Evolutionary conservation across 2,113 vertebrate species (phyloP).

Genomic region (Gorsachius goisagi): DNA sequence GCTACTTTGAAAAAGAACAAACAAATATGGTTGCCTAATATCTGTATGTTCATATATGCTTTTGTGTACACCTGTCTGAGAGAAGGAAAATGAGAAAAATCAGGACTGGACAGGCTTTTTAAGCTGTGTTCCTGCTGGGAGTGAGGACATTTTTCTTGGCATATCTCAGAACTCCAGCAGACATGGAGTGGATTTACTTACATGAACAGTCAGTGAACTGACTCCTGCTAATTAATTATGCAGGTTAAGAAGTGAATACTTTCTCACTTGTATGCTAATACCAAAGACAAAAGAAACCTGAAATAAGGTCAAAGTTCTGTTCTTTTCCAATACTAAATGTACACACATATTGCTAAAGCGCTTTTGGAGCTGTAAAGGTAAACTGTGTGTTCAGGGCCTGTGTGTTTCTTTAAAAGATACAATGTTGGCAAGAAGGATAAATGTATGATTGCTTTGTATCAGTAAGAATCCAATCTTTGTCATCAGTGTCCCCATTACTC

Average conservation of each 20-base stretch:
- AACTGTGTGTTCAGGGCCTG: not conserved
- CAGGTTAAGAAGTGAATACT: not conserved
- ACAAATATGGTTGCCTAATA: not conserved
- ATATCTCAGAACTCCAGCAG: not conserved
- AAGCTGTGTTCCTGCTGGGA: not conserved
- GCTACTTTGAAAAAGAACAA: not conserved
- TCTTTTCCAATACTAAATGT: not conserved
- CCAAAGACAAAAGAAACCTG: not conserved
- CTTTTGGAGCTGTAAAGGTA: not conserved
- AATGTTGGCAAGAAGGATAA: not conserved
- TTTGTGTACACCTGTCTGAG: not conserved
- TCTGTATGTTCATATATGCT: not conserved
- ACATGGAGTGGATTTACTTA: not conserved
- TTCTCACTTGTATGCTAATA: not conserved
- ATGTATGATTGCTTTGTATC: not conserved
- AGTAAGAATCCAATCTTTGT: not conserved
- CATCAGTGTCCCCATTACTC: not conserved
- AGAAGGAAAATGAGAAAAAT: not conserved
- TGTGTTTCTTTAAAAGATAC: not conserved
- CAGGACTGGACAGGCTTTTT: not conserved
- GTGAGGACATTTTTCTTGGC: not conserved
- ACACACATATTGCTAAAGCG: not conserved
- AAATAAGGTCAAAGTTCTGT: not conserved
- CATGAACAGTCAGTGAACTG: not conserved
- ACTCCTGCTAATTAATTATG: not conserved